phyloP scores from a whole-genome alignment of 2,797 vertebrate genomes.

The Chrysolophus pictus region DNA sequence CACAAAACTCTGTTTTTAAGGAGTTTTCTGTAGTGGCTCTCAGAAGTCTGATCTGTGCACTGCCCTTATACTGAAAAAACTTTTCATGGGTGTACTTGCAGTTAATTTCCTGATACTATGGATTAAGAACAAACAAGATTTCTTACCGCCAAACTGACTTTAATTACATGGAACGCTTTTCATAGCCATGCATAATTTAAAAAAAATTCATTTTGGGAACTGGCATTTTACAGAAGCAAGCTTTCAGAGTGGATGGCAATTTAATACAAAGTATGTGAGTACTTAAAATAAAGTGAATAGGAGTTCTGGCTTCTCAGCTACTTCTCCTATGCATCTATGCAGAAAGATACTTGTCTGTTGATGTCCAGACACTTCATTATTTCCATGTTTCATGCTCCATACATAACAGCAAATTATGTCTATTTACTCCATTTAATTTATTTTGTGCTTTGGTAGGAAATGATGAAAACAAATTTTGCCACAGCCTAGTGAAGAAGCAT shows the following conservation, averaged over 20 bases:
- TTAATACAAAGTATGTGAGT: not conserved
- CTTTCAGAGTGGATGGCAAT: not conserved
- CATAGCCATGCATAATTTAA: not conserved
- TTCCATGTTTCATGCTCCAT: not conserved
- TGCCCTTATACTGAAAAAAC: not conserved
- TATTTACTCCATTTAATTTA: not conserved
- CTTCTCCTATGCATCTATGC: not conserved
- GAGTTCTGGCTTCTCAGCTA: not conserved
- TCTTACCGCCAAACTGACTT: not conserved
- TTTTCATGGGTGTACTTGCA: not conserved
- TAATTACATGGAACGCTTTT: not conserved
- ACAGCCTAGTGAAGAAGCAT: not conserved
- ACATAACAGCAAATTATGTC: not conserved
- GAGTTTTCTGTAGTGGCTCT: not conserved
- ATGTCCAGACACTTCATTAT: not conserved
- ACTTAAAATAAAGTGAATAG: not conserved
- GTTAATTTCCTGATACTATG: not conserved
- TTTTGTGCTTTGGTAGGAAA: not conserved
- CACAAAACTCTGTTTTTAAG: not conserved
- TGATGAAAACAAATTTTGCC: not conserved
- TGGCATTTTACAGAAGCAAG: not conserved
- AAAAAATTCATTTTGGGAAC: not conserved
- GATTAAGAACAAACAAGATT: not conserved
- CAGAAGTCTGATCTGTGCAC: not conserved
- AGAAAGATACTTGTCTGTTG: not conserved